Conservation (phyloP, 2,113 vertebrate species). For the Microcebus ravelobensis region DNA sequence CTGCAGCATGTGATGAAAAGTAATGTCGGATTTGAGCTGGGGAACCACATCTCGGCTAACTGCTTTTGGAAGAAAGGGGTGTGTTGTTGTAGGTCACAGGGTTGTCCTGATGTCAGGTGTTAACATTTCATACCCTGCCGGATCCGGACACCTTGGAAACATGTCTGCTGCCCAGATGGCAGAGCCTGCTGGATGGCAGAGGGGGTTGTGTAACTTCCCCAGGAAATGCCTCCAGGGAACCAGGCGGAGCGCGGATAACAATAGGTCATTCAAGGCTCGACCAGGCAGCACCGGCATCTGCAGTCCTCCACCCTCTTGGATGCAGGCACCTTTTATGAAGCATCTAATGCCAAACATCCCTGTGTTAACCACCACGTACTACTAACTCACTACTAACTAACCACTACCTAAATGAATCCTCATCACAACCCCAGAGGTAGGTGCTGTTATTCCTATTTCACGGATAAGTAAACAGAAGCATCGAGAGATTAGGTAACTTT, state of each 20-base stretch:
- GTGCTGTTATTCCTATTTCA: background rate
- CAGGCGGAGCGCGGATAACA: background rate
- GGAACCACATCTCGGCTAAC: background rate
- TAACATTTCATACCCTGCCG: background rate
- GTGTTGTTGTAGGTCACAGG: conserved; percentile 39
- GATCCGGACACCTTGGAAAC: background rate
- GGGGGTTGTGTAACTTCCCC: background rate
- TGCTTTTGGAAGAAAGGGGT: conserved; percentile 52
- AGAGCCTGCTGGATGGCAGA: background rate
- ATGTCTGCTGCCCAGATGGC: conserved; percentile 73
- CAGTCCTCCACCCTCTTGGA: too few relatives aligned
- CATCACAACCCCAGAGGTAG: background rate
- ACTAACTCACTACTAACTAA: background rate
- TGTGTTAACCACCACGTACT: background rate
- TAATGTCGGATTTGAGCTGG: background rate
- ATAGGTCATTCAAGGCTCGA: conserved; percentile 46
- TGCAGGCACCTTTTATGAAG: background rate
- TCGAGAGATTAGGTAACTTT: background rate
- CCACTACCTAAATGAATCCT: background rate
- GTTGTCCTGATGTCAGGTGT: background rate
- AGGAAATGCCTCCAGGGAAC: conserved; percentile 14
- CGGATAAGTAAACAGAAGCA: background rate
- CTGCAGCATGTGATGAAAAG: conserved; percentile 13
- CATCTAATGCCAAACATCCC: background rate
- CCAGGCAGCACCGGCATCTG: background rate